A percentile compares a stretch with the other conserved stretches of the same genome.
Evolutionary conservation across 2,113 vertebrate genomes (phyloP).

Genomic region (Eudorcas thomsonii): DNA sequence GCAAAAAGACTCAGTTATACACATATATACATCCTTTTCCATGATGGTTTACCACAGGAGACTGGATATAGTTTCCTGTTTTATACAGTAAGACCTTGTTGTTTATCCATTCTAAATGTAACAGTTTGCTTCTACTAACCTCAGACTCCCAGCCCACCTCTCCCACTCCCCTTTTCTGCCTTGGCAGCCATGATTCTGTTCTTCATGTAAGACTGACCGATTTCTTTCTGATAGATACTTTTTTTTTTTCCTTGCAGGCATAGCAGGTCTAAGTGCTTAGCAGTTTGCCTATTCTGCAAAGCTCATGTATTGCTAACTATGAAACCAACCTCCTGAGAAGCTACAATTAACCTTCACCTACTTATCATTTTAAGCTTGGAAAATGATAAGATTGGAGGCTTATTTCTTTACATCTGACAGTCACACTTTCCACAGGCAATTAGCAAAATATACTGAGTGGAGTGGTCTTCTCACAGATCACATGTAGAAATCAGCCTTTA

Average conservation of each 20-base stretch:
- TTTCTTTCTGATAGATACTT: not conserved
- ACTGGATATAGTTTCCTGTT: not conserved
- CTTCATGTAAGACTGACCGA: not conserved
- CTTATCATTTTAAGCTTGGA: not conserved
- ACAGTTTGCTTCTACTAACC: not conserved
- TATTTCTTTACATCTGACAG: not conserved
- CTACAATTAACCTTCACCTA: not conserved
- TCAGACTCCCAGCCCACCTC: not conserved
- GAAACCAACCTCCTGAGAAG: not conserved
- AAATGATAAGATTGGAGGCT: not conserved
- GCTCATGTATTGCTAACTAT: not conserved
- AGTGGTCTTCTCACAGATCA: not conserved
- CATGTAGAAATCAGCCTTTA: not conserved
- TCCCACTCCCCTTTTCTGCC: not conserved
- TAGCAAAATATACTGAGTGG: not conserved
- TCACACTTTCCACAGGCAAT: not conserved
- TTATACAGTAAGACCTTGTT: not conserved
- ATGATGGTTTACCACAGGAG: not conserved
- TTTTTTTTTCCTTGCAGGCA: not conserved
- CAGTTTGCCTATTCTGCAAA: not conserved
- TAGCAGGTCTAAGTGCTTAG: not conserved
- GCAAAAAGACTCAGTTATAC: not conserved
- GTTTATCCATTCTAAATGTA: not conserved
- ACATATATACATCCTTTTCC: not conserved
- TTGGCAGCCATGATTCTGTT: not conserved